Conservation (phyloP, 2,113 vertebrate genomes). For the Hippocampus barbouri region DNA sequence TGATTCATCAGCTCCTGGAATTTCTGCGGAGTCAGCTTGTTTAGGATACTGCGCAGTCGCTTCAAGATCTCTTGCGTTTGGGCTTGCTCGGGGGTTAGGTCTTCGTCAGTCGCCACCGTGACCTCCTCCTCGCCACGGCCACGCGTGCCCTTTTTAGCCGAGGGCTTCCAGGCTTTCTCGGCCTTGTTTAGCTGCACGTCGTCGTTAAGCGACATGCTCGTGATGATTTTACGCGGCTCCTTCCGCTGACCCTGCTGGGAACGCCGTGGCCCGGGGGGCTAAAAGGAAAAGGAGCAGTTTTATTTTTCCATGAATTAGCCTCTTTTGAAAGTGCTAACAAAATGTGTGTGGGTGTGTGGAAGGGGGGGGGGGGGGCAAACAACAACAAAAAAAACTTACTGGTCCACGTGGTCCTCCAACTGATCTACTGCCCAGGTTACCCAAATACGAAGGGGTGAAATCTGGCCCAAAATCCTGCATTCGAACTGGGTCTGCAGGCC, state of each 20-base stretch:
- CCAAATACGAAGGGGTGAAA: constrained; percentile 89
- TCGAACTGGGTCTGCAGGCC: constrained; percentile 79
- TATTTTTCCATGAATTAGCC: too few species aligned
- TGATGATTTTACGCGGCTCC: constrained; percentile 92
- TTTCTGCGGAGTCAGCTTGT: constrained; percentile 97
- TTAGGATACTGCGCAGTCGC: constrained; percentile 93
- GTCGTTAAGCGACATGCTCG: constrained; percentile 85
- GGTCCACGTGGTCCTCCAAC: constrained; percentile 80
- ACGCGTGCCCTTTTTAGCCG: constrained; percentile 70
- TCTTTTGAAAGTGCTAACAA: too few species aligned
- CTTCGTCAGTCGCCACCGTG: constrained; percentile 27
- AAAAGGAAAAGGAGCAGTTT: not conserved
- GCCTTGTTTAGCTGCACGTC: constrained; percentile 95
- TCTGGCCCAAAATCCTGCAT: constrained; percentile 88
- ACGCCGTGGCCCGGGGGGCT: constrained; percentile 85
- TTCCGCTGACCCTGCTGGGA: constrained; percentile 87
- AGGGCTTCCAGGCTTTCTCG: constrained; percentile 94
- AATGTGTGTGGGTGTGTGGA: too few species aligned
- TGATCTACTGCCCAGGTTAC: constrained; percentile 84
- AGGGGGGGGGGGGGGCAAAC: too few species aligned
- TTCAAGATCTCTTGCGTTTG: constrained; percentile 91
- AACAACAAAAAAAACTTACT: constrained; percentile 47
- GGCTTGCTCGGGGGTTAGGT: constrained; percentile 61
- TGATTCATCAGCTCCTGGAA: constrained; percentile 98
- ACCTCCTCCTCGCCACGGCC: constrained; percentile 24